phyloP scores from a whole-genome alignment of 2,888 invertebrate genomes.

The Dinocampus coccinellae region DNA sequence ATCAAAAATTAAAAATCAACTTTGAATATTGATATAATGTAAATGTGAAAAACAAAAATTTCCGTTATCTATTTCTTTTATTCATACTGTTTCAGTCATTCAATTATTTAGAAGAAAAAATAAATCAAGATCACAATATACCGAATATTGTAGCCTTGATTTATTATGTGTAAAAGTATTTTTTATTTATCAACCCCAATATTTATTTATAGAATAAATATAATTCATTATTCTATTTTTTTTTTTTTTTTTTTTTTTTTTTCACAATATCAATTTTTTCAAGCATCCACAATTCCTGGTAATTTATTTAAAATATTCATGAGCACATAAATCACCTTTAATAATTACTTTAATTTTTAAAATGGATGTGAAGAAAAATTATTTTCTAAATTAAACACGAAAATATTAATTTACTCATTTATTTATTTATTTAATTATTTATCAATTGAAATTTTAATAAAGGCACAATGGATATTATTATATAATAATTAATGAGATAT shows the following conservation, averaged over 20 bases:
- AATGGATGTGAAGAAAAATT: too few species aligned
- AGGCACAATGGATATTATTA: neutral
- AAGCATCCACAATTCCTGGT: neutral
- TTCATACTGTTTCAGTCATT: too few species aligned
- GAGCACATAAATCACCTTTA: too few species aligned
- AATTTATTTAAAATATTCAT: neutral
- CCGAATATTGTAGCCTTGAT: constrained; percentile 52
- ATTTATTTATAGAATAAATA: constrained; percentile 52
- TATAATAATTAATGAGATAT: neutral
- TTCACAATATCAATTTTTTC: too few species aligned
- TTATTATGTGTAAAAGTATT: constrained; percentile 45
- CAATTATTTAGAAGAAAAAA: neutral
- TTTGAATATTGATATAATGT: too few species aligned
- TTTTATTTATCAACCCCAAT: constrained; percentile 59
- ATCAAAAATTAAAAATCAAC: too few species aligned
- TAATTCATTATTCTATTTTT: neutral
- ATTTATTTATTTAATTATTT: neutral
- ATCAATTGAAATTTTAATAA: neutral
- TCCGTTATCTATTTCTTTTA: too few species aligned
- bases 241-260: neutral
- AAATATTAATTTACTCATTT: neutral
- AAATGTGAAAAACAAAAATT: too few species aligned
- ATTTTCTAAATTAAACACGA: too few species aligned
- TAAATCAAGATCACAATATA: neutral
- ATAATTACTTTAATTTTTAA: too few species aligned